Percentiles rank a stretch among this genome's conserved stretches.
Conservation (phyloP, 53 echinoderm and acorn worm species). For the Patiria pectinifera region DNA sequence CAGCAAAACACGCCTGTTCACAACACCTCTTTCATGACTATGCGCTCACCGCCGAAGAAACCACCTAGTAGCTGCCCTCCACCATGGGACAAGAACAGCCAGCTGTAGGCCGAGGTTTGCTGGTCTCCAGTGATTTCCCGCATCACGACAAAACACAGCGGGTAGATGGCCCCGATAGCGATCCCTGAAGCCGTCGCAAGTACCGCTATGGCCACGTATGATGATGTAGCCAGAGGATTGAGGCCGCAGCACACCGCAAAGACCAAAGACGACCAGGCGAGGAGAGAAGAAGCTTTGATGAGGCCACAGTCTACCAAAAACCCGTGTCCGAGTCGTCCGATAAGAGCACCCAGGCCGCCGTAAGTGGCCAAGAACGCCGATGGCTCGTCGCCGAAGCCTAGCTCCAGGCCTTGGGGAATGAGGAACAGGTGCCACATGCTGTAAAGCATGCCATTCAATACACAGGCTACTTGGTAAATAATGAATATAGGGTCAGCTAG, state of each 20-base stretch:
- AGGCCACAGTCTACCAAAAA: constrained; percentile 10
- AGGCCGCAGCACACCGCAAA: constrained; percentile 3
- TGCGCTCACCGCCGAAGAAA: constrained; percentile 6
- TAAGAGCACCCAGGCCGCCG: constrained; percentile 6
- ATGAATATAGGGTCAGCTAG: constrained; percentile 3
- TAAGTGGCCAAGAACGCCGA: constrained; percentile 26
- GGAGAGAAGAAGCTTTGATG: neutral
- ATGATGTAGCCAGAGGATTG: neutral
- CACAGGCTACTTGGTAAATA: neutral
- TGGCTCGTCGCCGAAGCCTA: neutral
- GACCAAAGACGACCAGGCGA: neutral
- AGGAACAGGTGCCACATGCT: constrained; percentile 50
- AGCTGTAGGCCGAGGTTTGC: constrained; percentile 21
- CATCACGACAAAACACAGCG: neutral
- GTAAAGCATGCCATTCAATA: neutral
- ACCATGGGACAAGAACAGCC: constrained; percentile 21
- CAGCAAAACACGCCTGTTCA: no score
- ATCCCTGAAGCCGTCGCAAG: neutral
- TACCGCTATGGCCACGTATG: neutral
- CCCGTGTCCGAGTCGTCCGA: constrained; percentile 34
- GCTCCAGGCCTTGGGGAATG: constrained; percentile 38
- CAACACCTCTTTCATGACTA: neutral
- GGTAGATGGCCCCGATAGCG: neutral
- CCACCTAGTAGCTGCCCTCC: constrained; percentile 9
- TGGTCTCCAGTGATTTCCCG: neutral